A percentile compares a stretch with the other conserved stretches of the same genome.
Evolutionary conservation across 2,888 invertebrate species (phyloP).

Genomic region (Acleris emargana): DNA sequence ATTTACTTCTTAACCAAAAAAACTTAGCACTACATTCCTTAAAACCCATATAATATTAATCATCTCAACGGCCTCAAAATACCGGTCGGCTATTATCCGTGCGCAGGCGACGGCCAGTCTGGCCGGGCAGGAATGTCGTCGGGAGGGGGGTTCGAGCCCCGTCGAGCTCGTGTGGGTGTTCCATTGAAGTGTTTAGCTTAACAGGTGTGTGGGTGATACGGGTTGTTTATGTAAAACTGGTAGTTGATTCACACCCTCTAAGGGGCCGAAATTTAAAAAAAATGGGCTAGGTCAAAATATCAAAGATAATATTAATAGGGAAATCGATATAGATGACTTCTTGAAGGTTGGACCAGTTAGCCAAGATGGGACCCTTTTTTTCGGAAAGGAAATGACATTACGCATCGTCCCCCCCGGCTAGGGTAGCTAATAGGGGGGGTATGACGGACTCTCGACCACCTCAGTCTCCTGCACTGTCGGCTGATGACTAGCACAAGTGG

Average conservation of each 20-base stretch:
- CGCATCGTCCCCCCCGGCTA: no score
- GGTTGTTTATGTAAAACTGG: conserved; percentile 2
- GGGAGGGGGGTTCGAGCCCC: conserved; percentile 10
- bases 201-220: conserved; percentile 33
- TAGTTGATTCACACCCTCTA: conserved; percentile 22
- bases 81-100: conserved; percentile 8
- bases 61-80: conserved; percentile 1
- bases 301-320: no score
- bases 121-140: conserved; percentile 41
- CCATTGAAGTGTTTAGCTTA: conserved; percentile 19
- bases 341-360: no score
- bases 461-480: no score
- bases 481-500: no score
- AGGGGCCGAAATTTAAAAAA: not conserved
- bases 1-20: not conserved
- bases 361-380: no score
- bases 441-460: no score
- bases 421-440: no score
- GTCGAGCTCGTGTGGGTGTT: conserved; percentile 4
- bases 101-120: conserved; percentile 68
- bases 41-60: conserved; percentile 1
- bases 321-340: no score
- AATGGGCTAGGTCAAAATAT: not conserved
- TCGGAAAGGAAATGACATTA: no score
- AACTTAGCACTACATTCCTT: not conserved